Evolutionary conservation across 2,113 vertebrate genomes (phyloP).

Genomic region (Anas platyrhynchos): DNA sequence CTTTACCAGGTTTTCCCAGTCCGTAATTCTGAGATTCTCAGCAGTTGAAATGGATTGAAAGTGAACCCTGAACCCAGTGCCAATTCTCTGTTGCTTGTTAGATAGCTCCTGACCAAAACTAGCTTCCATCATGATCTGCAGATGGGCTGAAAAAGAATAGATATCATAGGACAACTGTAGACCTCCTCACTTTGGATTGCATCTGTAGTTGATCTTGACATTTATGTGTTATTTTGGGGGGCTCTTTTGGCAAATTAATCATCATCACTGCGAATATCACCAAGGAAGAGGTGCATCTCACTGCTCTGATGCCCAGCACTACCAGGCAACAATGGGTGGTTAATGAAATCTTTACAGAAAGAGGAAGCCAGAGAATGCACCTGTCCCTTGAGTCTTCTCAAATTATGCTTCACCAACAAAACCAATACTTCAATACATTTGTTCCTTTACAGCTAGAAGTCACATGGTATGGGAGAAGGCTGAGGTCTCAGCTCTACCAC

Average conservation of each 20-base stretch:
- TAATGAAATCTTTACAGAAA: neutral
- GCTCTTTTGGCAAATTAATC: neutral
- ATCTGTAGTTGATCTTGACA: neutral
- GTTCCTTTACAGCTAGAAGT: neutral
- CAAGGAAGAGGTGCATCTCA: neutral
- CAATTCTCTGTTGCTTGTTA: neutral
- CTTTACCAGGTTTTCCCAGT: neutral
- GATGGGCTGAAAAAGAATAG: neutral
- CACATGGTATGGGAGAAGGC: neutral
- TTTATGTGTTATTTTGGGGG: neutral
- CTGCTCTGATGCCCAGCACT: neutral
- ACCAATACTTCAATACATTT: neutral
- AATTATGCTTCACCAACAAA: neutral
- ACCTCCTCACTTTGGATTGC: neutral
- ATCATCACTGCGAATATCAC: neutral
- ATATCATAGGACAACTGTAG: neutral
- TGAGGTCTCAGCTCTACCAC: neutral
- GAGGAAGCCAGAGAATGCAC: neutral
- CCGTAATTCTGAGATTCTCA: neutral
- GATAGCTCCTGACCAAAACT: neutral
- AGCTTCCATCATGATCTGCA: rapidly evolving
- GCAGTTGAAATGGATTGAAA: neutral
- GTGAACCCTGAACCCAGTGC: neutral
- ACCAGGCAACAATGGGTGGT: rapidly evolving
- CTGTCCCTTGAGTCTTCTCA: neutral